Evolutionary conservation across 2,888 invertebrate species (phyloP).

Genomic region (Parnassius glacialis): DNA sequence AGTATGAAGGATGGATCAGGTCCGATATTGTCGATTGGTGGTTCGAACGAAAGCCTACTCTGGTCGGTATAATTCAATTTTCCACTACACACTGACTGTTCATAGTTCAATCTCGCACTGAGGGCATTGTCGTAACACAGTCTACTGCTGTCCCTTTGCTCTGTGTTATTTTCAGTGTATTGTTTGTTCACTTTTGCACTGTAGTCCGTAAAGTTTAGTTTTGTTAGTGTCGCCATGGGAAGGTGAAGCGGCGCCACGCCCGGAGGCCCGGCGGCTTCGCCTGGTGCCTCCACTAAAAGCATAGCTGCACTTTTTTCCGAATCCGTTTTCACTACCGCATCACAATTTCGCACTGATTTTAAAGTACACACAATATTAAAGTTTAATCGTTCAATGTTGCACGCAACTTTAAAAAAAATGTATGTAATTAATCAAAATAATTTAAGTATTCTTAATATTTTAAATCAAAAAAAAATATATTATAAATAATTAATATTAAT

Average conservation of each 20-base stretch:
- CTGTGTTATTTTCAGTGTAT: slow-evolving; percentile 50
- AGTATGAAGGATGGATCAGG: slow-evolving; percentile 61
- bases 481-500: too few species aligned
- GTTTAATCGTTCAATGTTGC: slow-evolving; percentile 18
- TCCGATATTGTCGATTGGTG: slow-evolving; percentile 61
- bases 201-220: slow-evolving; percentile 74
- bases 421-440: neutral
- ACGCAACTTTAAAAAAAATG: slow-evolving; percentile 18
- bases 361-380: slow-evolving; percentile 29
- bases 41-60: slow-evolving; percentile 63
- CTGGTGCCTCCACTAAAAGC: slow-evolving; percentile 88
- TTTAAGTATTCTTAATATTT: slow-evolving; percentile 24
- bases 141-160: slow-evolving; percentile 58
- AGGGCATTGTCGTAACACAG: slow-evolving; percentile 67
- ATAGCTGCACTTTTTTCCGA: slow-evolving; percentile 81
- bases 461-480: slow-evolving; percentile 30
- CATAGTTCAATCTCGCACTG: slow-evolving; percentile 63
- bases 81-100: slow-evolving; percentile 57
- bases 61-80: slow-evolving; percentile 67
- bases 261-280: slow-evolving; percentile 86
- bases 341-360: slow-evolving; percentile 58
- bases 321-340: slow-evolving; percentile 50
- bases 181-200: slow-evolving; percentile 72
- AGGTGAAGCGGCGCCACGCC: slow-evolving; percentile 68
- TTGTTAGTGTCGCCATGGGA: slow-evolving; percentile 72